Conservation (phyloP, 2,888 invertebrate species). For the Xestia rhomboidea region DNA sequence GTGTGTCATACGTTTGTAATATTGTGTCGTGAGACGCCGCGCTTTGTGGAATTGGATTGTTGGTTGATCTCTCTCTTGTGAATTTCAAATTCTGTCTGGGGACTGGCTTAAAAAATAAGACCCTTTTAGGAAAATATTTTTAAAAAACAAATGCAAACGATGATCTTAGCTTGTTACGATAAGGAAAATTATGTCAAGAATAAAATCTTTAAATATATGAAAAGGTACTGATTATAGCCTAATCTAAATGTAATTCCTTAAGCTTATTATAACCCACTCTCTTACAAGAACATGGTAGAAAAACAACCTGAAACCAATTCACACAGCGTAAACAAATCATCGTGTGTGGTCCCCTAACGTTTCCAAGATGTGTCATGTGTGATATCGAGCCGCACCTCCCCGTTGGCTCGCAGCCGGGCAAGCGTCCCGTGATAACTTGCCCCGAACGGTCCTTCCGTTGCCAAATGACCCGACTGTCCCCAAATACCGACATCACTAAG, state of each 20-base stretch:
- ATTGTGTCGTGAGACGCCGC: conserved; percentile 24
- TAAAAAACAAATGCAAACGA: not conserved
- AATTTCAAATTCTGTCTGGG: conserved; percentile 30
- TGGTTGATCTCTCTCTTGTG: conserved; percentile 33
- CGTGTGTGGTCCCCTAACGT: conserved; percentile 60
- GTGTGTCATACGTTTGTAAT: conserved; percentile 58
- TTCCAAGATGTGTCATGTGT: conserved; percentile 51
- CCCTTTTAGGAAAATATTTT: not conserved
- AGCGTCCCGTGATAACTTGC: conserved; percentile 53
- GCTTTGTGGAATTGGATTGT: conserved; percentile 44
- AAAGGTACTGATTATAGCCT: conserved; percentile 3
- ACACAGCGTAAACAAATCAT: conserved; percentile 56
- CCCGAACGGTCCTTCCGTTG: conserved; percentile 67
- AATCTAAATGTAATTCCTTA: not conserved
- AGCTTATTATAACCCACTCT: not conserved
- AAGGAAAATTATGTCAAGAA: conserved; percentile 3
- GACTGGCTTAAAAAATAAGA: conserved; percentile 15
- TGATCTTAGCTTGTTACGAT: not conserved
- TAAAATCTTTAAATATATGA: not conserved
- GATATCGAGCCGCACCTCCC: conserved; percentile 54
- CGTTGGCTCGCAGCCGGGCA: conserved; percentile 31
- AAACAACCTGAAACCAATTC: conserved; percentile 46
- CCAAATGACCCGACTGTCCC: conserved; percentile 73
- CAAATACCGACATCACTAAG: conserved; percentile 71
- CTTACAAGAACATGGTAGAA: conserved; percentile 12